phyloP scores from a whole-genome alignment of 2,888 invertebrate genomes.

The Brachynemurus nebulosus region DNA sequence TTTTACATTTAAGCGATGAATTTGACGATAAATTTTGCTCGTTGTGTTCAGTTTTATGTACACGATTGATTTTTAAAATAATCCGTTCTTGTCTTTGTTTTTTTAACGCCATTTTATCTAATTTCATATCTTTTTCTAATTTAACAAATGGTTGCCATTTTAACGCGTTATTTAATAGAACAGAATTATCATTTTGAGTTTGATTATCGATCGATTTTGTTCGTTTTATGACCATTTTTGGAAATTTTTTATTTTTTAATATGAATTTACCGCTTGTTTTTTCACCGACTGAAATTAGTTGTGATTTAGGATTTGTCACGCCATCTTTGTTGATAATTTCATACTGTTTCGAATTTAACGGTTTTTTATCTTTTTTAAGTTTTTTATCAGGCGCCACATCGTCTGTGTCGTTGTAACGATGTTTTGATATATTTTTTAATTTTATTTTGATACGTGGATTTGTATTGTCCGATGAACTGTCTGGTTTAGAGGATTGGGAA shows the following conservation, averaged over 20 bases:
- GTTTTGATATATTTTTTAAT: neutral
- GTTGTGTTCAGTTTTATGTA: neutral
- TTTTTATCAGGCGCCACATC: neutral
- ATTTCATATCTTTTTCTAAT: neutral
- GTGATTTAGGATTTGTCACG: too few species aligned
- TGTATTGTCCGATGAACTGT: too few species aligned
- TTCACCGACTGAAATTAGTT: conserved; percentile 1
- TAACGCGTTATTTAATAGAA: conserved; percentile 6
- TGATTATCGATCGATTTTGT: neutral
- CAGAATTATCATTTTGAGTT: neutral
- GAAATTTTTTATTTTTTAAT: conserved; percentile 1
- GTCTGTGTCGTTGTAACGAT: neutral
- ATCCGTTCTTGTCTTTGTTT: conserved; percentile 3
- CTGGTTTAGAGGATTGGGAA: too few species aligned
- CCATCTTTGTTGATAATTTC: too few species aligned
- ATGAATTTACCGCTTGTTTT: conserved; percentile 1
- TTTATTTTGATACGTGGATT: neutral
- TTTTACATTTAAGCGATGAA: conserved; percentile 8
- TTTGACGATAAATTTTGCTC: neutral
- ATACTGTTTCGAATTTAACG: too few species aligned
- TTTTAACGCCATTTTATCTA: conserved; percentile 7
- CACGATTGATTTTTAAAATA: conserved; percentile 5
- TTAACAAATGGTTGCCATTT: conserved; percentile 9
- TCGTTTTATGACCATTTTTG: conserved; percentile 9
- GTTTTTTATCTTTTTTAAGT: too few species aligned